These are phyloP conservation scores for Osmerus eperlanus DNA, from an alignment of 2,113 vertebrate genomes.

Conservation along the genomic window DNA sequence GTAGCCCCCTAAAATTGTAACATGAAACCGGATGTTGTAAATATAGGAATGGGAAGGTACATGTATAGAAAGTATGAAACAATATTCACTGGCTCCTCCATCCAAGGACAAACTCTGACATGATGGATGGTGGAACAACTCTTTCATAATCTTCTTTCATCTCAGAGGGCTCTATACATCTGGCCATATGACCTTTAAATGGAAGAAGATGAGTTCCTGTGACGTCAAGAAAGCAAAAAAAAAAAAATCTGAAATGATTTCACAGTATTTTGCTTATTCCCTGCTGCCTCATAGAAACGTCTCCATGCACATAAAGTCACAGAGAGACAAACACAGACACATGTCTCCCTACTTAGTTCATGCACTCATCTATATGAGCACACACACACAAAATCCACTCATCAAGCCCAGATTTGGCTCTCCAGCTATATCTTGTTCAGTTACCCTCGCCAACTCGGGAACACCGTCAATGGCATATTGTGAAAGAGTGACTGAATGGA, in stretches of 20 bases:
- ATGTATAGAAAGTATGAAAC: too few relatives aligned
- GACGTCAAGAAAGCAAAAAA: not conserved
- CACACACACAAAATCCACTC: not conserved
- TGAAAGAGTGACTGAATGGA: constrained; percentile 3
- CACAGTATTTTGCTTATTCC: not conserved
- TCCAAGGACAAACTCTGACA: too few relatives aligned
- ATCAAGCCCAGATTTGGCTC: not conserved
- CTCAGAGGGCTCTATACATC: too few relatives aligned
- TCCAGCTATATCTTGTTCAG: not conserved
- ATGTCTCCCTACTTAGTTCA: too few relatives aligned
- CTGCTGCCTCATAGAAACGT: not conserved
- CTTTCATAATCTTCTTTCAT: too few relatives aligned
- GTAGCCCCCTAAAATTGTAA: too few relatives aligned
- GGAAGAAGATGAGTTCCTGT: not conserved
- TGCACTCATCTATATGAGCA: not conserved
- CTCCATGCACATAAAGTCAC: not conserved
- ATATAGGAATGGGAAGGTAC: too few relatives aligned
- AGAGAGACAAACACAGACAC: not conserved
- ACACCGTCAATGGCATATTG: not conserved
- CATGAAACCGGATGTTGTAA: too few relatives aligned
- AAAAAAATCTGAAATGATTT: not conserved
- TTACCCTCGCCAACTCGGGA: not conserved
- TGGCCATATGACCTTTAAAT: too few relatives aligned
- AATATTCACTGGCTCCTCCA: too few relatives aligned
- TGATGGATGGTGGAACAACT: too few relatives aligned